Base-by-base conservation (phyloP, 2,113 vertebrate species). In the Neolamprologus tretocephalus region DNA sequence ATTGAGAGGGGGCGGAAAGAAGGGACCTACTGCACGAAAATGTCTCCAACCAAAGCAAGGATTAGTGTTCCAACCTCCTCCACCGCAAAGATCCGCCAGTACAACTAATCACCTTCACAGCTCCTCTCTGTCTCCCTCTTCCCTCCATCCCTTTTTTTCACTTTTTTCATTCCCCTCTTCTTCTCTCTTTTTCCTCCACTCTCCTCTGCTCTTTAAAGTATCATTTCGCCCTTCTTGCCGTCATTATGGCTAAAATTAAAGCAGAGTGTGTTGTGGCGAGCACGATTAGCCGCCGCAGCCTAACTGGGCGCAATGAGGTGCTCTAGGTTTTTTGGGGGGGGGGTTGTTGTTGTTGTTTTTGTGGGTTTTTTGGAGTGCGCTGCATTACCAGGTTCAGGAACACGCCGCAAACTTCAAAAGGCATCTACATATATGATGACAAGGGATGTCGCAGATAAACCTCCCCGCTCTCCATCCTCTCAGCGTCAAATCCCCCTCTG, bases 21-120 rank as follows among this genome's bases (percentile, higher is more conserved):
- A 94, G 94, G 95, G 96, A 96, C 96, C 95, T 92, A 95, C 96
- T 97, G 96, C 90, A 92, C 89, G 94, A 96, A 96, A 97, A 96
- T 94, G 96, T 96, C 95, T 97, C 96, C 96, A 96, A 96, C 96
- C 96, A 96, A 96, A 96, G 96, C 96, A 91, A 95, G 96, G 96
- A 97, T 97, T 97, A 97, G 96, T 97, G 96, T 97, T 97, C 94
- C 94, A 96, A 94, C 95, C 95, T 96, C 95, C 95, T 96, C 95
- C 95, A 95, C 94, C 87, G 95, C 96, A 95, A 97, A 96, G 94
- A 96, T 95, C 94, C 94, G 94, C 95, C 95, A 95, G 95, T 94
- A 97, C 95, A 95, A 96, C 95, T 96, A 96, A 97, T 96, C 96
- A 96, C 95, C 96, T 96, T 95, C 95, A 90, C 93, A 88, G 92